Evolutionary conservation across 1,140 invertebrate genomes (phyloP), one percentile per base, ranked within the genome.

Genomic region (Drosophila miranda): DNA sequence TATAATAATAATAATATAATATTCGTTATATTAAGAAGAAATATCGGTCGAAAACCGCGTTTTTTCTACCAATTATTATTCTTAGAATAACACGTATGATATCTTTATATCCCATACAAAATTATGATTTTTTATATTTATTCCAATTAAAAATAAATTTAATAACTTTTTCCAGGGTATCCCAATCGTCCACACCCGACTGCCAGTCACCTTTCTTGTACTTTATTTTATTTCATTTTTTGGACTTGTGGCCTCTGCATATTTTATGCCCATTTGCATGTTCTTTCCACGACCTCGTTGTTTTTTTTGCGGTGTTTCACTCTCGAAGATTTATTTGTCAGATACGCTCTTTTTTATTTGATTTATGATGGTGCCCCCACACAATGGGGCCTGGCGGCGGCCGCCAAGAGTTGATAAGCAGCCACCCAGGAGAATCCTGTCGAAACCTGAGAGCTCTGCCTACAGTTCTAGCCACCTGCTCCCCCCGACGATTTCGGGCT

Each of bases 181-280:
- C 34, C 13, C 1, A 13, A 4, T 13, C 4, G 13, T 13, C 11
- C 11, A 13, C 11, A 13, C 4, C 34, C 11, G 34, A 38, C 0
- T 5, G 4, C 3, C 34, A 13, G 11, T 38, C 3, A 38, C 34
- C 34, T 38, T 38, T 38, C 34, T 13, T 30, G 30, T 9, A 9
- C 9, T 30, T 38, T 34, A 34, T 34, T 38, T 38, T 13, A 38
- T 38, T 66, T 69, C 23, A 44, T 57, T 69, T 71, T 34, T 38
- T 34, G 46, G 58, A 41, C 59, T 43, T 68, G 62, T 43, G 30
- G 70, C 50, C 48, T 75, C 50, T 44, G 56, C 50, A 67, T 74
- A 53, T 73, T 68, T 57, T 56, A 72, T 78, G 59, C 66, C 74
- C 55, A 81, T 81, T 81, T 81, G 68, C 74, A 78, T 68, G 62